Conservation (phyloP, 2,113 vertebrate species). For the Psettodes erumei region DNA sequence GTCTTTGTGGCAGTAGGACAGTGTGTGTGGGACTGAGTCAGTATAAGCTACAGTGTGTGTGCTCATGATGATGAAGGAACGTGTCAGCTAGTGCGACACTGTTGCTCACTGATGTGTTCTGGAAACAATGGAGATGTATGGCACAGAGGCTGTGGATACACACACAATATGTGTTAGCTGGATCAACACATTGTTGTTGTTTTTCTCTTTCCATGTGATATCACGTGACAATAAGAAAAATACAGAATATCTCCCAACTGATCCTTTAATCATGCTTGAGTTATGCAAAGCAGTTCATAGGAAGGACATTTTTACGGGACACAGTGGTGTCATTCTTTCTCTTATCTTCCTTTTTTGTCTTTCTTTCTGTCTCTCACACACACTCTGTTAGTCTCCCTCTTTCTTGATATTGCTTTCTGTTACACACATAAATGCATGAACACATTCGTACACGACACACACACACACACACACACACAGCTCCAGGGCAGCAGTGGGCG, state of each 20-base stretch:
- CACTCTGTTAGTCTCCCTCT: slow-evolving; percentile 9
- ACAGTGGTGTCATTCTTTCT: neutral
- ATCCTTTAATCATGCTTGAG: neutral
- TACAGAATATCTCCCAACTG: neutral
- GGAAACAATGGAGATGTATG: no score
- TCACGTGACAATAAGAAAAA: neutral
- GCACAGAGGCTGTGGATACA: no score
- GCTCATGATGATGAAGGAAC: no score
- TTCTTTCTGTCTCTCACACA: neutral
- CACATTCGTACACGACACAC: slow-evolving; percentile 30
- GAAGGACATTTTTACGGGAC: neutral
- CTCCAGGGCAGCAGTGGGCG: slow-evolving; percentile 69
- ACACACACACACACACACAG: slow-evolving; percentile 52
- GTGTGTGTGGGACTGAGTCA: no score
- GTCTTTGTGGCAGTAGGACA: no score
- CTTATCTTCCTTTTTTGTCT: neutral
- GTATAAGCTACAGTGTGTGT: no score
- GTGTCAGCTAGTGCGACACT: no score
- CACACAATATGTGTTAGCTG: neutral
- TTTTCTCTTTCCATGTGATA: neutral
- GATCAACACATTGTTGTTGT: neutral
- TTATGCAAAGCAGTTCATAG: neutral
- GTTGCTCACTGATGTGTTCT: no score
- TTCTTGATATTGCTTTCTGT: slow-evolving; percentile 29
- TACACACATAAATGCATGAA: slow-evolving; percentile 10